Base-by-base conservation (phyloP, 2,797 vertebrate species). In the Sebastes dallii region DNA sequence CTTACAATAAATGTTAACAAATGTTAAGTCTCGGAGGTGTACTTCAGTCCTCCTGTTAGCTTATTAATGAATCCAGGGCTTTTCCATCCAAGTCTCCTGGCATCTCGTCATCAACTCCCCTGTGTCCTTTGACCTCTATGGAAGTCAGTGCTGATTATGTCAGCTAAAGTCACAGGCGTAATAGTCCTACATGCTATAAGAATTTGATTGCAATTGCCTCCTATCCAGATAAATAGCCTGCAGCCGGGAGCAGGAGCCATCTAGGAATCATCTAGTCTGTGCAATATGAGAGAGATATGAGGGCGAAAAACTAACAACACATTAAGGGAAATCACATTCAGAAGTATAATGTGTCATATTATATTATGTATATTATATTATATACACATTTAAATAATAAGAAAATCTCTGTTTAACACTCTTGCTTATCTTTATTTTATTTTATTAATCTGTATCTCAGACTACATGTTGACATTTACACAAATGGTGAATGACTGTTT, bases 131-230 rank as follows among this genome's bases (percentile, higher is more conserved):
- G 59, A 65, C 56, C 62, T 8, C 10, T 18, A 9, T 60, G 18
- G 36, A 81, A 75, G 67, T 72, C 46, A 50, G 12, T 14, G 59
- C 70, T 78, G 29, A 78, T 59, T 42, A 50, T 34, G 39, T 13
- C 65, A 68, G 64, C 32, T 52, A 58, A 59, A 42, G 59, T 67
- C 62, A 56, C 8, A 62, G 24, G 1, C 36, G 8, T 70, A 84
- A 75, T 67, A 39, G 24, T 70, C 32, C 16, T 32, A 13, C 27
- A 66, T 66, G 74, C 30, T 18, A 39, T 71, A 72, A 32, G 59
- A 22, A 39, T 80, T 74, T 68, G 11, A 89, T 75, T 55, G 56
- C 30, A 39, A 24, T 67, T 72, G 30, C 50, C 1, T 78, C 25
- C n/a, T 42, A 29, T 22, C 34, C 24, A 39, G 46, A 77, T 32